Base-by-base conservation (phyloP, 2,888 invertebrate genomes). In the Trichopria drosophilae region DNA sequence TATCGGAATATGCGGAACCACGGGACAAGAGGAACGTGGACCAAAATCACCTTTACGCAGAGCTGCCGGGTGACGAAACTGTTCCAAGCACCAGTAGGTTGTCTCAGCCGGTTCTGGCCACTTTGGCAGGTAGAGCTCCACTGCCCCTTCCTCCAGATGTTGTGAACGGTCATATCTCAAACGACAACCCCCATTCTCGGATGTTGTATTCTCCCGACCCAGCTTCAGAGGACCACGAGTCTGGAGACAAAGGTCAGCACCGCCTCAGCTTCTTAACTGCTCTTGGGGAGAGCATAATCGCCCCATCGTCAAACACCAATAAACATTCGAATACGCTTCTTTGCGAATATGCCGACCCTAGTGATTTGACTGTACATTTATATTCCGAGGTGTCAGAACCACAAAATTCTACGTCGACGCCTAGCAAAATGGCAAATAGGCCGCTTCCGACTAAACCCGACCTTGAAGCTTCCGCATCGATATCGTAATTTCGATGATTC, bases 401-500 rank as follows among this genome's bases (percentile, higher is more conserved):
- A 22, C 69, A 67, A 49, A 72, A 69, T 24, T n/a, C n/a, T n/a
- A 67, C 68, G 39, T 67, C 66, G 7, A 79, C 81, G 2, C 76
- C 78, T 3, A 76, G 72, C 19, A 83, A 80, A 63, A 85, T 86
- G 84, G 78, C 83, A 20, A 83, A 85, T 63, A 78, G 86, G 57
- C 86, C 86, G n/a, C 74, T 87, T 26, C 86, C 86, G 1, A 82
- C 82, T 55, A 85, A 84, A 67, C 86, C 86, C 13, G 73, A 81
- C 45, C 76, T 70, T 55, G 71, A 69, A 51, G 58, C 61, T 60
- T 63, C 51, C 26, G 51, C 55, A 37, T 40, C 20, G 52, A 56
- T 40, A n/a, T n/a, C n/a, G n/a, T 24, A 37, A 37, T 37, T 20
- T 22, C 7, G 37, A 44, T 47, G 51, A 29, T 55, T 43, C 35